Percentiles rank a stretch among this genome's conserved stretches.
Conservation (phyloP, 2,888 invertebrate species). For the Drosophila subquinaria region DNA sequence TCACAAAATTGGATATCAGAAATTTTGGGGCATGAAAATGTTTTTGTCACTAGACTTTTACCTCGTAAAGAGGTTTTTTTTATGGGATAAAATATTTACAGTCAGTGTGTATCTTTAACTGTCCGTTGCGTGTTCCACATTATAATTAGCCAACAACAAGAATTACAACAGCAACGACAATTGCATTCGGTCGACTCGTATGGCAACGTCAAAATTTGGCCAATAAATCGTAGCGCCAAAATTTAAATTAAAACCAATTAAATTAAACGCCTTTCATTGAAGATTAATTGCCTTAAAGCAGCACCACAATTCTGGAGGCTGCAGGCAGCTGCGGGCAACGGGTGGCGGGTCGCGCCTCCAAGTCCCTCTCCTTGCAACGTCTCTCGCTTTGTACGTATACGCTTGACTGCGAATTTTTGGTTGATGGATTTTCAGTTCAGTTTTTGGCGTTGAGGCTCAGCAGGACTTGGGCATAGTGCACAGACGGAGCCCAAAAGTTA, state of each 20-base stretch:
- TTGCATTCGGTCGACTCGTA: conserved; percentile 56
- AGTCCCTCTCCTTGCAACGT: conserved; percentile 43
- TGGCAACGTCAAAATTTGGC: conserved; percentile 74
- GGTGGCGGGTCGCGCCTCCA: conserved; percentile 8
- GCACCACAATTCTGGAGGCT: conserved; percentile 39
- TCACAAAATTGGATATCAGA: no score
- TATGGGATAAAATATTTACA: conserved; percentile 42
- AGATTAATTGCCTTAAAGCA: conserved; percentile 80
- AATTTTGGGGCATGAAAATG: no score
- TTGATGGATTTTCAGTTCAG: conserved; percentile 75
- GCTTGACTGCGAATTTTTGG: conserved; percentile 81
- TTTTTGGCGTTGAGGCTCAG: conserved; percentile 42
- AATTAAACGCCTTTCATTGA: conserved; percentile 82
- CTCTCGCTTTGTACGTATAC: conserved; percentile 73
- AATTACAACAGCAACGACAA: conserved; percentile 18
- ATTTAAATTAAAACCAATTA: conserved; percentile 82
- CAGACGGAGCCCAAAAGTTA: conserved; percentile 23
- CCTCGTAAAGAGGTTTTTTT: no score
- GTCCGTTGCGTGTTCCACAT: conserved; percentile 68
- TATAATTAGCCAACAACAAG: conserved; percentile 65
- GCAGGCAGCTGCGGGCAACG: conserved; percentile 6
- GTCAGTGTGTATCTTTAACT: conserved; percentile 48
- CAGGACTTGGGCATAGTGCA: conserved; percentile 31
- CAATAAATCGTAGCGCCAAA: conserved; percentile 78
- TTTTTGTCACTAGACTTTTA: no score